Percentiles rank a stretch among this genome's conserved stretches.
These are phyloP conservation scores for Gnathonemus echidnorhynchus DNA, from an alignment of 2,113 vertebrate genomes.

Conservation along the genomic window DNA sequence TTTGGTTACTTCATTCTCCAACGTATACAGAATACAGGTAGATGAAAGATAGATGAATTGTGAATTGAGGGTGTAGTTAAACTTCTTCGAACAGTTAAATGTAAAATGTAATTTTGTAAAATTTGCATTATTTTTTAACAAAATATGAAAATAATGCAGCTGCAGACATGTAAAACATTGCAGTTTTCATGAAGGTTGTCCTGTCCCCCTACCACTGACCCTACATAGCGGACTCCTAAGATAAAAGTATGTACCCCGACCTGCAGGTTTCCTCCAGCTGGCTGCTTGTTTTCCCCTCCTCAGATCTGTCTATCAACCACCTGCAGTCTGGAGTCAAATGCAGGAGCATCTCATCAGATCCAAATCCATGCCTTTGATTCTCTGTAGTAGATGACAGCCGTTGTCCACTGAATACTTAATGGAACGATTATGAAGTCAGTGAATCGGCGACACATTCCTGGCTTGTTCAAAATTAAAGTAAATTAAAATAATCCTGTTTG, in stretches of 20 bases:
- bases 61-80: not conserved
- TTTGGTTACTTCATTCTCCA: not conserved
- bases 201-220: not conserved
- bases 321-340: not conserved
- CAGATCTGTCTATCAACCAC: not conserved
- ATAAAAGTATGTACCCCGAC: not conserved
- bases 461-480: not conserved
- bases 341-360: not conserved
- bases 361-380: not conserved
- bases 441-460: not conserved
- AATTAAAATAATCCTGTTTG: not conserved
- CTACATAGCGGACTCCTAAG: not conserved
- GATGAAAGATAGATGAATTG: not conserved
- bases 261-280: not conserved
- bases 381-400: not conserved
- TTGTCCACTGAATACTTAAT: not conserved
- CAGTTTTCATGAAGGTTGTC: not conserved
- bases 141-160: not conserved
- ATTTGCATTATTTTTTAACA: not conserved
- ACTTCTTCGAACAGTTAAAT: not conserved
- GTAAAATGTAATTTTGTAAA: not conserved
- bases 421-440: not conserved
- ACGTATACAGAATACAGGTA: not conserved
- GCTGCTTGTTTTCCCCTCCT: not conserved
- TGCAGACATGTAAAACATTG: not conserved